Base-by-base conservation (phyloP, 2,888 invertebrate genomes). In the Synergus umbraculus region DNA sequence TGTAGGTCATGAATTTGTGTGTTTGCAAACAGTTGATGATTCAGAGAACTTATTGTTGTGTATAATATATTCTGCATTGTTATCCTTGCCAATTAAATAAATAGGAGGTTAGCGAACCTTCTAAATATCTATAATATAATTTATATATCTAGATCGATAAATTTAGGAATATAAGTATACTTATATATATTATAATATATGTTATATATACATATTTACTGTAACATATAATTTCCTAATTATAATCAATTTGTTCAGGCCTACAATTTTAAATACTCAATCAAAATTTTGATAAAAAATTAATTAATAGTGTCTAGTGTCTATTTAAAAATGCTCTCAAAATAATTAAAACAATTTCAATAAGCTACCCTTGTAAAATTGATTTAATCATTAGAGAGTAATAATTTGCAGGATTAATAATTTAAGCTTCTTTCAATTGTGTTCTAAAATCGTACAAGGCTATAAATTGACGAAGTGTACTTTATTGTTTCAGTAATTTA, bases 11-110 rank as follows among this genome's bases (percentile, higher is more conserved):
- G 3, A 60, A 15, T 54, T 9, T 15, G 37, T 37, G 10, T 73
- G 73, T 73, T 73, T 73, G 73, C 37, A 73, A 73, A 73, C 73
- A 73, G 18, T 49, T 69, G 73, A 67, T 67, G 67, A 73, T 54
- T 73, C 49, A 41, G 3, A 54, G 5, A 37, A 15, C 7, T 22
- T 67, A 18, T 54, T 69, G 46, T 69, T 22, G 22, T 22, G 60
- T 43, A 29, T 49, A 7, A 22, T 49, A 37, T n/a, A 29, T 15
- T 49, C 2, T 22, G 9, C 1, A 60, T 67, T 22, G 15, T 43
- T 67, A 44, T 67, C n/a, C 10, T 22, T 67, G 43, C 18, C n/a
- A 66, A 18, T 66, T 18, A n/a, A 43, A 3, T 66, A 18, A 41
- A 41, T 66, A n/a, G n/a, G n/a, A 44, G n/a, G 41, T n/a, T 66